phyloP scores from a whole-genome alignment of 2,113 vertebrate species.

The Nothocercus nigrocapillus region DNA sequence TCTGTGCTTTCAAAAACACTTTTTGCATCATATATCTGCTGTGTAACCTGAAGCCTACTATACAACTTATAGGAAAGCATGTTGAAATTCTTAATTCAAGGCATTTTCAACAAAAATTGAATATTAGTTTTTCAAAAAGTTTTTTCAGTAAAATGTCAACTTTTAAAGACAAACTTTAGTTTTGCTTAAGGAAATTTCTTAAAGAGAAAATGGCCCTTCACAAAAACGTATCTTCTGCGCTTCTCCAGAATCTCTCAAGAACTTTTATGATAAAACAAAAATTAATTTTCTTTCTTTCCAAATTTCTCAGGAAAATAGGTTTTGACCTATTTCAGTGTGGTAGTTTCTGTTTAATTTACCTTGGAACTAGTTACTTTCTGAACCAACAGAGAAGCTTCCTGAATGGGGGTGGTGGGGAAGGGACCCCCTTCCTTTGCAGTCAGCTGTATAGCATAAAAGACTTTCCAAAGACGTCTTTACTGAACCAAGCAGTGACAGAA shows the following conservation, averaged over 20 bases:
- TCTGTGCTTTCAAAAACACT: background rate
- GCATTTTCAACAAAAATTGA: background rate
- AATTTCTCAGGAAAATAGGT: background rate
- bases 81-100: background rate
- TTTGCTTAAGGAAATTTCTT: background rate
- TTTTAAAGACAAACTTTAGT: background rate
- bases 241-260: background rate
- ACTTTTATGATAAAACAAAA: background rate
- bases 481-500: background rate
- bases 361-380: background rate
- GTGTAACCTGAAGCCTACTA: background rate
- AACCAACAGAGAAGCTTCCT: background rate
- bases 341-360: slow-evolving; percentile 15
- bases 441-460: background rate
- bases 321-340: background rate
- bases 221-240: background rate
- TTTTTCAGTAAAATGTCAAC: background rate
- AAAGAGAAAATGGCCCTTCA: background rate
- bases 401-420: background rate
- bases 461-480: background rate
- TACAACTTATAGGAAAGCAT: background rate
- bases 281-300: background rate
- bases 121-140: background rate
- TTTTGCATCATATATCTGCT: background rate
- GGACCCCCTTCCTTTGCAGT: background rate